Evolutionary conservation across 1,140 invertebrate genomes (phyloP).

Genomic region (Uloborus diversus): DNA sequence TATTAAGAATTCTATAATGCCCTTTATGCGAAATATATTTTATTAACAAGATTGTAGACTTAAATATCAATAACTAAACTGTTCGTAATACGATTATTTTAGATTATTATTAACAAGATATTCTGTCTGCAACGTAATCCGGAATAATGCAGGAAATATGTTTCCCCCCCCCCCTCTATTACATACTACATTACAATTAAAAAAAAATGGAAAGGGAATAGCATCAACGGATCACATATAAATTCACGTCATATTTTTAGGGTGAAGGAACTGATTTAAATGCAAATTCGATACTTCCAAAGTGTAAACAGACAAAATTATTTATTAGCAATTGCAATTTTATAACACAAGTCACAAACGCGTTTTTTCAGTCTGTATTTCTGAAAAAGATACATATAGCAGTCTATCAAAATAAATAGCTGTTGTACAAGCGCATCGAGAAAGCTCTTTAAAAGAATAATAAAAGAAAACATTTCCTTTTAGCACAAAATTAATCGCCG

Average conservation of each 20-base stretch:
- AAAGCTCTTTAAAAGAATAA: slow-evolving; percentile 10
- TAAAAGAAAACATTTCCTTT: slow-evolving; percentile 39
- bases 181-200: no score
- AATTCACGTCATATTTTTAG: no score
- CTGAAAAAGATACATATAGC: not conserved
- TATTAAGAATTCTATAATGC: no score
- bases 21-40: no score
- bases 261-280: no score
- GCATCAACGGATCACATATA: no score
- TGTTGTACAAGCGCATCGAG: not conserved
- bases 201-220: no score
- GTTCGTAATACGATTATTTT: not conserved
- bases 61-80: not conserved
- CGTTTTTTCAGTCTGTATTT: not conserved
- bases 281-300: no score
- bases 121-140: not conserved
- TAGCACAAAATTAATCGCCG: slow-evolving; percentile 42
- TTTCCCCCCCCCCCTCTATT: no score
- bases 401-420: slow-evolving; percentile 23
- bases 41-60: not conserved
- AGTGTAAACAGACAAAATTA: not conserved
- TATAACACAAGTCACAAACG: not conserved
- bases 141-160: not conserved
- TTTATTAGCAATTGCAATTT: not conserved
- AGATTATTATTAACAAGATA: not conserved